Evolutionary conservation across 2,113 vertebrate species (phyloP).

Genomic region (Coturnix japonica): DNA sequence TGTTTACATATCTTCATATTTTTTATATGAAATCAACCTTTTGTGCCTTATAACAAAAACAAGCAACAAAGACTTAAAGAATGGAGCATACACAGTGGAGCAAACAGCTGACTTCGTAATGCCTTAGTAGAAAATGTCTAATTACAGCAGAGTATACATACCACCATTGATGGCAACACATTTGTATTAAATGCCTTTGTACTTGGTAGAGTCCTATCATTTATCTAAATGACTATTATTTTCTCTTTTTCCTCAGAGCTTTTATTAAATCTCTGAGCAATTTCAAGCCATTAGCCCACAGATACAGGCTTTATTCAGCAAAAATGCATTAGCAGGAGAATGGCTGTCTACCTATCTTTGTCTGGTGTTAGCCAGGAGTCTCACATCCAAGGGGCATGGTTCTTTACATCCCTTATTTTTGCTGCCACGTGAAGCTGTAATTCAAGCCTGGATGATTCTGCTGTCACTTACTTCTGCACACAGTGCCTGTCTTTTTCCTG

Average conservation of each 20-base stretch:
- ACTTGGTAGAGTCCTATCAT: conserved; percentile 52
- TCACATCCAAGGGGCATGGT: conserved; percentile 18
- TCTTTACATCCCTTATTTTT: not conserved
- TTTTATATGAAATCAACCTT: conserved; percentile 17
- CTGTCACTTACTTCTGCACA: conserved; percentile 16
- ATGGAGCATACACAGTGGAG: conserved; percentile 20
- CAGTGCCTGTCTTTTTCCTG: not conserved
- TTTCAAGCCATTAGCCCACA: conserved; percentile 63
- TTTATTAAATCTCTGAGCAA: conserved; percentile 64
- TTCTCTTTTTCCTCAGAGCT: conserved; percentile 59
- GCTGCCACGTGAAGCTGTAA: conserved; percentile 26
- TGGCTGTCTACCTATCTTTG: conserved; percentile 32
- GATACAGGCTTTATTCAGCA: conserved; percentile 45
- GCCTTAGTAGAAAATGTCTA: conserved; percentile 57
- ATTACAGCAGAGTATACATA: conserved; percentile 56
- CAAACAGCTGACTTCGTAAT: conserved; percentile 67
- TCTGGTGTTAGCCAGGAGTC: conserved; percentile 33
- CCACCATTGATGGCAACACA: conserved; percentile 53
- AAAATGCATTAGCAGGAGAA: conserved; percentile 16
- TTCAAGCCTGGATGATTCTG: not conserved
- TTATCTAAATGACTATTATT: conserved; percentile 74
- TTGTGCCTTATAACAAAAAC: not conserved
- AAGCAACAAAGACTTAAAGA: not conserved
- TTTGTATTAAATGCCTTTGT: conserved; percentile 68
- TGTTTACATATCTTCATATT: conserved; percentile 21